phyloP scores from a whole-genome alignment of 1,140 invertebrate genomes.

The Anastatus disparis region DNA sequence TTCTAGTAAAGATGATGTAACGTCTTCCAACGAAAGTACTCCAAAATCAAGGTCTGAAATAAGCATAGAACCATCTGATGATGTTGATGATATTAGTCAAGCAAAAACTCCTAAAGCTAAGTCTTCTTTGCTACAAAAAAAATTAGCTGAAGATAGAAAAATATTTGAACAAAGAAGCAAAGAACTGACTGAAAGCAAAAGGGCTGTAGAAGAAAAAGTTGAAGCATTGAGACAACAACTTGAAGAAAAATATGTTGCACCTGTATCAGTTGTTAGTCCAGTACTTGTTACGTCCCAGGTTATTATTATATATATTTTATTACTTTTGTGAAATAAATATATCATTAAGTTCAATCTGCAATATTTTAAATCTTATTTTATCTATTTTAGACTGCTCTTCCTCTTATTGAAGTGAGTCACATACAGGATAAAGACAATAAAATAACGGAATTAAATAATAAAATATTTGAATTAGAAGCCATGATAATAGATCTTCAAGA shows the following conservation, averaged over 20 bases:
- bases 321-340: constrained; percentile 21
- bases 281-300: constrained; percentile 53
- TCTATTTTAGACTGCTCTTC: constrained; percentile 48
- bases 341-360: not conserved
- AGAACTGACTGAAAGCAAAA: constrained; percentile 61
- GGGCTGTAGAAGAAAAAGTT: constrained; percentile 63
- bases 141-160: constrained; percentile 62
- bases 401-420: constrained; percentile 45
- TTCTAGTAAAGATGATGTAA: constrained; percentile 50
- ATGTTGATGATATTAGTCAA: constrained; percentile 58
- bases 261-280: constrained; percentile 48
- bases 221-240: constrained; percentile 62
- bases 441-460: constrained; percentile 65
- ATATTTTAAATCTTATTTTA: constrained; percentile 10
- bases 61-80: constrained; percentile 40
- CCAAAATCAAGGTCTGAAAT: constrained; percentile 44
- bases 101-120: constrained; percentile 62
- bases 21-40: constrained; percentile 50
- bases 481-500: constrained; percentile 79
- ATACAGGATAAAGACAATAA: constrained; percentile 66
- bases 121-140: constrained; percentile 61
- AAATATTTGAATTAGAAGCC: constrained; percentile 73
- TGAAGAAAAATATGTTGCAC: constrained; percentile 57
- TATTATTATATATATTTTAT: constrained; percentile 13
- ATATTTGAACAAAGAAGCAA: constrained; percentile 62